Conservation (phyloP, 2,888 invertebrate species). For the Tetragnatha montana region DNA sequence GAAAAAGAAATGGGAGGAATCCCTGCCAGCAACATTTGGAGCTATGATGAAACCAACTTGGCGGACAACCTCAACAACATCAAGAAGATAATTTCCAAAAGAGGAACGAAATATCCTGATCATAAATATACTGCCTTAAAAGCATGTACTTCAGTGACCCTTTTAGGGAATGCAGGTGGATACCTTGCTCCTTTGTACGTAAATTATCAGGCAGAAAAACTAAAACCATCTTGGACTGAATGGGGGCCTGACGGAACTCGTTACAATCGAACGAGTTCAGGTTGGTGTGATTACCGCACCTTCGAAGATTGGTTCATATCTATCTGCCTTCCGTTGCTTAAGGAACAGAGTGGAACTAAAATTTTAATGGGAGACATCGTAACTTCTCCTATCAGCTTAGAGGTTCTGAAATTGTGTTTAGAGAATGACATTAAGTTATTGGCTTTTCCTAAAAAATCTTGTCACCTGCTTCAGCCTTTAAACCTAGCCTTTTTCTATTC, state of each 20-base stretch:
- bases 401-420: neutral
- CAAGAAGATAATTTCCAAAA: neutral
- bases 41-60: neutral
- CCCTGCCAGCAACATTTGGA: neutral
- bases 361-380: neutral
- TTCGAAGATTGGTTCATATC: neutral
- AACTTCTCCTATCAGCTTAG: neutral
- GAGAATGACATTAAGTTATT: neutral
- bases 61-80: neutral
- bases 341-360: neutral
- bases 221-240: neutral
- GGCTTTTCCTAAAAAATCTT: neutral
- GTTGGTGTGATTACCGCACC: neutral
- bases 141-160: neutral
- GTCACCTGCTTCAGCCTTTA: neutral
- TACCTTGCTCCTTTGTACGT: neutral
- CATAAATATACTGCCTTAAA: neutral
- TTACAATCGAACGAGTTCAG: neutral
- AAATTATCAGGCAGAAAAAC: neutral
- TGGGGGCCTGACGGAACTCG: neutral
- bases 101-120: neutral
- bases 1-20: neutral
- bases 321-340: neutral
- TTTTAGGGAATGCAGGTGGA: neutral
- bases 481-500: neutral